phyloP scores from a whole-genome alignment of 2,797 vertebrate genomes.

The Linurgus olivaceus region DNA sequence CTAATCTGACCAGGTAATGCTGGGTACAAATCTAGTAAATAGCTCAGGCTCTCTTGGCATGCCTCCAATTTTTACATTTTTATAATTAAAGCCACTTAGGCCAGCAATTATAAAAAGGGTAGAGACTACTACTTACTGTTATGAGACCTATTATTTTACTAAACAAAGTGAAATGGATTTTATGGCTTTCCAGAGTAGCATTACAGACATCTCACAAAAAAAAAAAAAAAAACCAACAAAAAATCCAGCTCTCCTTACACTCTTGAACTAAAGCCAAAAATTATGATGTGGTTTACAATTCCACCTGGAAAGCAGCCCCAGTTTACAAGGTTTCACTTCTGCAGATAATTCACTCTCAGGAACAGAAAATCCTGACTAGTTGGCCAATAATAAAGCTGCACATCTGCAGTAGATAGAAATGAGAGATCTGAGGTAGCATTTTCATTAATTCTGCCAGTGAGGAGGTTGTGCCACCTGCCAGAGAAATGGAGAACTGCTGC shows the following conservation, averaged over 20 bases:
- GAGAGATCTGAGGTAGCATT: not conserved
- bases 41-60: not conserved
- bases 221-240: not conserved
- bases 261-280: not conserved
- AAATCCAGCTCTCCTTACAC: not conserved
- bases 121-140: not conserved
- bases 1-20: not conserved
- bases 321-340: not conserved
- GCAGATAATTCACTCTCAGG: not conserved
- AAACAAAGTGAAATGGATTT: not conserved
- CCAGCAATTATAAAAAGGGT: not conserved
- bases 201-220: not conserved
- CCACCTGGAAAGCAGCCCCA: slow-evolving; percentile 2
- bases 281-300: not conserved
- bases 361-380: not conserved
- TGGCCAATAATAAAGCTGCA: not conserved
- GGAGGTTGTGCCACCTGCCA: not conserved
- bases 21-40: not conserved
- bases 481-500: not conserved
- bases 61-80: not conserved
- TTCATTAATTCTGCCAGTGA: not conserved
- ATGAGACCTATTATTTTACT: not conserved
- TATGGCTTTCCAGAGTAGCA: not conserved
- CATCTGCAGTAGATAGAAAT: not conserved
- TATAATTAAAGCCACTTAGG: not conserved